Base-by-base conservation (phyloP, 2,797 vertebrate species). In the Streptopelia turtur region DNA sequence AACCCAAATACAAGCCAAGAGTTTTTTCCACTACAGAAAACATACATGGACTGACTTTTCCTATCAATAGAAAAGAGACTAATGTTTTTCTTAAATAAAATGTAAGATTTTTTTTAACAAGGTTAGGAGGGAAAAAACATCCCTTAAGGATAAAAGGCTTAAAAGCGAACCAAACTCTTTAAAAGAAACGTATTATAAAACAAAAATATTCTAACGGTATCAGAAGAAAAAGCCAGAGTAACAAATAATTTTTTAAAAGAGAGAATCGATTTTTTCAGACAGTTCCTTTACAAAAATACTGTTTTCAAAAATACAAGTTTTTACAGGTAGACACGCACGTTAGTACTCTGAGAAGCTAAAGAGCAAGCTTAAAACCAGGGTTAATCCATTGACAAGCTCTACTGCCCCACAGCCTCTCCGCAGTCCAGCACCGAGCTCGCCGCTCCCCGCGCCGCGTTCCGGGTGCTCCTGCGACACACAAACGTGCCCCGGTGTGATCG, bases 1-100 rank as follows among this genome's bases (percentile, higher is more conserved):
- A 93, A 95, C 72, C 84, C 87, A 91, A 95, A 89, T 78, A 96
- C 61, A 95, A 96, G 91, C 90, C 91, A 88, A 53, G 87, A 95
- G 83, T 52, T 95, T 91, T 88, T 82, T 83, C 78, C 87, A 45
- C 78, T 82, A 49, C 77, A 86, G 89, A 96, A 59, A 95, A 86
- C 89, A 76, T 25, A 80, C 60, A 90, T 53, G 27, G 82, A 56
- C 72, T 88, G 83, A 76, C 16, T 27, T 93, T 95, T 97, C 69
- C 90, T 85, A 86, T 35, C 37, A 2, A 11, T 77, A 78, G 20
- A 33, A 57, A 81, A 70, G 57, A 61, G 79, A 11, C 57, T 53
- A 28, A 74, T 89, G 69, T 86, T 96, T 95, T 94, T 22, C 77
- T 75, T 83, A 86, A 95, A 85, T 89, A 77, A 37, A 93, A 90